Conservation (phyloP, 2,113 vertebrate genomes). For the Illadopsis cleaveri region DNA sequence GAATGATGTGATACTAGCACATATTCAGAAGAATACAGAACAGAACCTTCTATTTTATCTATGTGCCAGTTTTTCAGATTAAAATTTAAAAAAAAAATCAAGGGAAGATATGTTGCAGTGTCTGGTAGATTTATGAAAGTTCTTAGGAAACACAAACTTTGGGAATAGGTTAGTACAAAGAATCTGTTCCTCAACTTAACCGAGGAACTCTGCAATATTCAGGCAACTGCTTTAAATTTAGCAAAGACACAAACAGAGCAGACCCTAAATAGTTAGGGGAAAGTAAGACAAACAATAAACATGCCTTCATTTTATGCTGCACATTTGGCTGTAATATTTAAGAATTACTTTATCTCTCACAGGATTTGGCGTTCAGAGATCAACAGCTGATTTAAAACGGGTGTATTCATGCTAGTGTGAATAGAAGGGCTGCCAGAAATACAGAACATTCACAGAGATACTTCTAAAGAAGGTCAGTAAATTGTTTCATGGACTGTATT, state of each 20-base stretch:
- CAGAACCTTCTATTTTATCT: conserved; percentile 28
- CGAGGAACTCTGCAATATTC: background rate
- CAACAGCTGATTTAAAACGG: conserved; percentile 23
- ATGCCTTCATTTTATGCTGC: background rate
- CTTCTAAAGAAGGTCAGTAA: conserved; percentile 24
- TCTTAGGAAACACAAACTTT: conserved; percentile 40
- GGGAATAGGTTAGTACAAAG: background rate
- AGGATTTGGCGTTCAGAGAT: conserved; percentile 21
- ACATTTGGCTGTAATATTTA: conserved; percentile 32
- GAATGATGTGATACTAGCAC: conserved; percentile 15
- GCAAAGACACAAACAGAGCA: background rate
- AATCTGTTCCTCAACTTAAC: background rate
- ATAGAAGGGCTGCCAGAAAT: conserved; percentile 12
- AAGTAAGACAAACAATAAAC: conserved; percentile 46
- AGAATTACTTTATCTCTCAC: background rate
- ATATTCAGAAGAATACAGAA: conserved; percentile 5
- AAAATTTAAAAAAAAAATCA: background rate
- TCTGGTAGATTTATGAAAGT: conserved; percentile 16
- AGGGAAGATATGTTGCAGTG: background rate
- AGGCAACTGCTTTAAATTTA: conserved; percentile 1
- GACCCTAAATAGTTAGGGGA: background rate
- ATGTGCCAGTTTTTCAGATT: conserved; percentile 7
- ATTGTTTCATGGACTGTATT: background rate
- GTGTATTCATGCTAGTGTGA: background rate
- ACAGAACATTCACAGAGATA: background rate